Conservation (phyloP, 1,140 invertebrate genomes). For the Zaprionus davidi region DNA sequence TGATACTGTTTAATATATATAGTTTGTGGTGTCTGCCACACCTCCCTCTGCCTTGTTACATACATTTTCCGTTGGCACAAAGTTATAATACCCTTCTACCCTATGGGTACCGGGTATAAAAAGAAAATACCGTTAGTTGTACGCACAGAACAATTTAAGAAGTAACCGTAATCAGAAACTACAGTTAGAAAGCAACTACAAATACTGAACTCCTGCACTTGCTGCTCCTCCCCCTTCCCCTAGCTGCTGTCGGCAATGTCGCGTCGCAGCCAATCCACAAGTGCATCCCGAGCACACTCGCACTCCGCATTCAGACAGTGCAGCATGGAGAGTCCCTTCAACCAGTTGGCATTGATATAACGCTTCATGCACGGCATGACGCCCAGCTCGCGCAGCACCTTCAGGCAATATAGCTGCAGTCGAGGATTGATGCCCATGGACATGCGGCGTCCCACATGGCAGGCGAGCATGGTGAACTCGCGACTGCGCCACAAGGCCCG, state of each 20-base stretch:
- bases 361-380: conserved; percentile 73
- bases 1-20: no score
- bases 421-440: conserved; percentile 36
- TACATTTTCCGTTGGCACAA: no score
- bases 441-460: conserved; percentile 56
- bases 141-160: conserved; percentile 31
- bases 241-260: conserved; percentile 66
- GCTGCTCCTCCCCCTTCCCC: not conserved
- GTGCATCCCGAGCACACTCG: conserved; percentile 59
- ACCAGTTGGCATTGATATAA: conserved; percentile 66
- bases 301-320: conserved; percentile 56
- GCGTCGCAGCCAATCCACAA: conserved; percentile 67
- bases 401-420: conserved; percentile 66
- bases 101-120: not conserved
- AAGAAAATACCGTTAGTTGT: not conserved
- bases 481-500: conserved; percentile 66
- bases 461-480: conserved; percentile 67
- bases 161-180: conserved; percentile 17
- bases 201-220: not conserved
- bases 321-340: conserved; percentile 44
- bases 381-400: conserved; percentile 52
- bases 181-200: not conserved
- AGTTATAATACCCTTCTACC: no score
- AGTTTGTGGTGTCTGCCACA: no score
- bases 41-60: no score